Percentiles rank a stretch among this genome's conserved stretches.
These are phyloP conservation scores for Pipistrellus pygmaeus DNA, from an alignment of 2,797 vertebrate species.

Conservation along the genomic window DNA sequence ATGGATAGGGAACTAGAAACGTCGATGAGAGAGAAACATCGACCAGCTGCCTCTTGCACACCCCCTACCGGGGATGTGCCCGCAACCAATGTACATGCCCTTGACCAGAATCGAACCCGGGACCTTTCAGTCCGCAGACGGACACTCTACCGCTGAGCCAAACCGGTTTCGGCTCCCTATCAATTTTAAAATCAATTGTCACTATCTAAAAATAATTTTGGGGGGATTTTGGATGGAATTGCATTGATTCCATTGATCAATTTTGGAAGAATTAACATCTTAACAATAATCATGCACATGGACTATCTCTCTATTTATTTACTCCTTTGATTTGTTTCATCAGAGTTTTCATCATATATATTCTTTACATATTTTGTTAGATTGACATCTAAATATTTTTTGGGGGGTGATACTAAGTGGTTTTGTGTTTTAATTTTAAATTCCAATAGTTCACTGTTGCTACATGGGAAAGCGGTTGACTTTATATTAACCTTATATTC, in stretches of 20 bases:
- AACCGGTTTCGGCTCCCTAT: no score
- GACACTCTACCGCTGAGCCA: no score
- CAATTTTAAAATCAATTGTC: not conserved
- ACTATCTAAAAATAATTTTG: constrained; percentile 21
- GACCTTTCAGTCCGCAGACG: no score
- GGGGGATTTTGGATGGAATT: not conserved
- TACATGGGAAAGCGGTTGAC: not conserved
- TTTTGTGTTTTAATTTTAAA: constrained; percentile 21
- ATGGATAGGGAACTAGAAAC: no score
- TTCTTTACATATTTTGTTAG: not conserved
- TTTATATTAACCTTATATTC: not conserved
- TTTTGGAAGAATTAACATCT: not conserved
- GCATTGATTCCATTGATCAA: not conserved
- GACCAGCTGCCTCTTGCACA: no score
- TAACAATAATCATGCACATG: not conserved
- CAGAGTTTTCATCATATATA: constrained; percentile 19
- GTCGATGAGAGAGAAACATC: no score
- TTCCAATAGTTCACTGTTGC: not conserved
- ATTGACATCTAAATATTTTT: constrained; percentile 39
- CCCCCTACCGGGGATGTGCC: no score
- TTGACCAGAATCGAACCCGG: no score
- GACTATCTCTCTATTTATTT: not conserved
- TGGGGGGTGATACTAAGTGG: not conserved
- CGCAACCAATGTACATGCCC: no score
- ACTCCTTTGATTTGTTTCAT: not conserved